Percentiles rank a stretch among this genome's conserved stretches.
Evolutionary conservation across 2,113 vertebrate species (phyloP).

Genomic region (Erinaceus europaeus): DNA sequence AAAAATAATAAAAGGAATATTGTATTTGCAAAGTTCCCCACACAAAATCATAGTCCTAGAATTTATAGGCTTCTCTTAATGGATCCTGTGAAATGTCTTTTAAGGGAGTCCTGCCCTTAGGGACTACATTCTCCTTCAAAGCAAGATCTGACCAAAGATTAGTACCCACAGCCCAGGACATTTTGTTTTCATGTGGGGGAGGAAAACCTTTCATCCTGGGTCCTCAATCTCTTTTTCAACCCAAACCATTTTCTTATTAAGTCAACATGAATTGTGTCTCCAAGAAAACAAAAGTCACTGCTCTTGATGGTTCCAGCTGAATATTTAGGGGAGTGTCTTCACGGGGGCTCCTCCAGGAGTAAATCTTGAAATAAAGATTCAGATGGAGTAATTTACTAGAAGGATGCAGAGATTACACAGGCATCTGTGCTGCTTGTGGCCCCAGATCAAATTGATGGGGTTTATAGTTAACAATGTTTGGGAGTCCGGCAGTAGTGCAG

Average conservation of each 20-base stretch:
- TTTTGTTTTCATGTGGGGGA: neutral
- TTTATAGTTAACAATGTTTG: too few species aligned
- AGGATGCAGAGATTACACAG: too few species aligned
- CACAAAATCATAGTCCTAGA: neutral
- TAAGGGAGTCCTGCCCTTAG: neutral
- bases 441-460: too few species aligned
- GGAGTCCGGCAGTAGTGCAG: too few species aligned
- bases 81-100: slow-evolving; percentile 4
- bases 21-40: slow-evolving; percentile 21
- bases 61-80: slow-evolving; percentile 34
- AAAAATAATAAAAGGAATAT: neutral
- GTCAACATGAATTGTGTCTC: neutral
- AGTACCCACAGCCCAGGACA: neutral
- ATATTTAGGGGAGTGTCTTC: neutral
- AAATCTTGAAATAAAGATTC: neutral
- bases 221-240: slow-evolving; percentile 1
- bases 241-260: neutral
- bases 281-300: neutral
- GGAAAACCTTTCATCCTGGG: neutral
- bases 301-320: neutral
- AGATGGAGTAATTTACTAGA: neutral
- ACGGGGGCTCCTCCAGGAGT: neutral
- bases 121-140: neutral
- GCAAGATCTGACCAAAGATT: slow-evolving; percentile 8
- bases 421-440: too few species aligned